phyloP scores from a whole-genome alignment of 2,797 vertebrate species.

The Octomys mimax region DNA sequence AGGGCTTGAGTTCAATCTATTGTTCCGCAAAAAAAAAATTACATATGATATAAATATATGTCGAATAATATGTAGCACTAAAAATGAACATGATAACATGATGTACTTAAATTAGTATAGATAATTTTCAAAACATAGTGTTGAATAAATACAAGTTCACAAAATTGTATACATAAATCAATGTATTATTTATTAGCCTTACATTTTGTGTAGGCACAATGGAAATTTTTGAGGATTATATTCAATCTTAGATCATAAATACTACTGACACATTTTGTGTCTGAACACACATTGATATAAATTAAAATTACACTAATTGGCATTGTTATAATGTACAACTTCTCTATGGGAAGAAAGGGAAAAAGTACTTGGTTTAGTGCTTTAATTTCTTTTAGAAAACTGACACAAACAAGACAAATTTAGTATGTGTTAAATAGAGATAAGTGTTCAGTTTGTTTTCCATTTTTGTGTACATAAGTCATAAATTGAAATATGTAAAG shows the following conservation, averaged over 20 bases:
- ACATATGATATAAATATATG: background rate
- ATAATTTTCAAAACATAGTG: background rate
- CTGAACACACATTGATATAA: background rate
- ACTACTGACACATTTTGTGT: background rate
- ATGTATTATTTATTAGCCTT: background rate
- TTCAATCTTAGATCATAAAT: background rate
- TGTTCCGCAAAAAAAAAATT: background rate
- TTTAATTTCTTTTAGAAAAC: background rate
- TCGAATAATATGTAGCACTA: background rate
- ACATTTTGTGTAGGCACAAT: background rate
- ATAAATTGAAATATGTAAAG: background rate
- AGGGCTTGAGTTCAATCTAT: too few species aligned
- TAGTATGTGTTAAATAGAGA: background rate
- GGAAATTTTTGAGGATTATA: background rate
- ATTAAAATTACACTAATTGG: background rate
- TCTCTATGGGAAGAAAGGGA: background rate
- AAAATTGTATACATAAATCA: background rate
- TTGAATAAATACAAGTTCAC: background rate
- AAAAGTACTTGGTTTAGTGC: background rate
- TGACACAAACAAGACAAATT: background rate
- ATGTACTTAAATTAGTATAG: background rate
- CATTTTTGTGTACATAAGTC: background rate
- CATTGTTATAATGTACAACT: background rate
- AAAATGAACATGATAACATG: background rate
- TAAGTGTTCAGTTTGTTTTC: background rate